Evolutionary conservation across 2,888 invertebrate species (phyloP), one percentile per base, ranked within the genome.

Genomic region (Lasioglossum figueresi): DNA sequence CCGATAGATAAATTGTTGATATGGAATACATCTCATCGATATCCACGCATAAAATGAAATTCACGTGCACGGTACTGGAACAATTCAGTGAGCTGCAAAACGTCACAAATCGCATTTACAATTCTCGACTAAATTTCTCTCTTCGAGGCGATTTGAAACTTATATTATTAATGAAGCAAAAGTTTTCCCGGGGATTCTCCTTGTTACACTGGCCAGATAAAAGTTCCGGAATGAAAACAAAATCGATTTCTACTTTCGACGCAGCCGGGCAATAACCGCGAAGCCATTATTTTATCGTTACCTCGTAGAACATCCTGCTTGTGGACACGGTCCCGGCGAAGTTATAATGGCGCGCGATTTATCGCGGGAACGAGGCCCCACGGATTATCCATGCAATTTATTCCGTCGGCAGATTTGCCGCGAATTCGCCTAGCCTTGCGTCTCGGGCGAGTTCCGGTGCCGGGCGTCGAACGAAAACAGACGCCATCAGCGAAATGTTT

Each of bases 401-500:
- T 82, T 72, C 34, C 63, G 81, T 80, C 86, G 84, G 72, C 88
- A 45, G 80, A 79, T 84, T 63, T 80, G 75, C 68, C 78, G 74
- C 66, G 73, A 79, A 77, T 86, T 78, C 80, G 75, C 74, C 75
- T 79, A 84, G 56, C 77, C 78, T 83, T 23, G 5, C 37, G 71
- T 74, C 63, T 40, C 79, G 59, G 23, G 43, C 59, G 79, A 85
- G 78, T 87, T 87, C 87, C 66, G 74, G 66, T 63, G 76, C 59
- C 23, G 34, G 48, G 34, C 79, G 71, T 37, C 75, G 56, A 68
- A 63, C 79, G 85, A 63, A 79, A 70, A 52, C 52, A 48, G 56
- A 56, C 71, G 76, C 80, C 80, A 88, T 90, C 90, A 86, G 83
- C 85, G 84, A 84, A 88, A 88, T 84, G 88, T 86, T 88, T 83